A percentile compares a stretch with the other conserved stretches of the same genome.
These are phyloP conservation scores for Girardinus metallicus DNA, from an alignment of 2,797 vertebrate species.

Conservation along the genomic window DNA sequence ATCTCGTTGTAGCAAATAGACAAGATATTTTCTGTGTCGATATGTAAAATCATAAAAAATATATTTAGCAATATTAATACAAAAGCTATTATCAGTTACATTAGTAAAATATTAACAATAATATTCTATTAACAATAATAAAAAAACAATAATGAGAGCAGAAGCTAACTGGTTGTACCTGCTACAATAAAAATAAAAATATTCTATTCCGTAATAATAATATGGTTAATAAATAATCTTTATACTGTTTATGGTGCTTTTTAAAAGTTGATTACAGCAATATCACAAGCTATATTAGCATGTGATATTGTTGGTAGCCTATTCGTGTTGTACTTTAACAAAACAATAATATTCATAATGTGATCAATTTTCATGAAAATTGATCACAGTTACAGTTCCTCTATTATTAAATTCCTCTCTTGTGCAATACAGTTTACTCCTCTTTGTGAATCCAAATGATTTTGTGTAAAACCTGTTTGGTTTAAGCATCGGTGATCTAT, in stretches of 20 bases:
- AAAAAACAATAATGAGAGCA: neutral
- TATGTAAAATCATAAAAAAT: neutral
- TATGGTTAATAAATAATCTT: neutral
- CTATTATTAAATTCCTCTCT: neutral
- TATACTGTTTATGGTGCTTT: neutral
- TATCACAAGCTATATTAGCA: neutral
- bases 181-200: neutral
- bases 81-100: neutral
- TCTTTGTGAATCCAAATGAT: slow-evolving; percentile 41
- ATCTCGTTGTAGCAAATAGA: neutral
- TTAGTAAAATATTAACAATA: neutral
- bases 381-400: neutral
- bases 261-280: neutral
- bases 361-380: neutral
- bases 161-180: neutral
- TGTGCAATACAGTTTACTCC: neutral
- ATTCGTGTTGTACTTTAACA: neutral
- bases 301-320: neutral
- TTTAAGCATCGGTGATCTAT: slow-evolving; percentile 40
- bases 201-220: neutral
- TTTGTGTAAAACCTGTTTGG: slow-evolving; percentile 25
- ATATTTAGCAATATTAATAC: neutral
- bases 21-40: neutral
- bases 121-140: neutral
- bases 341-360: neutral